A percentile compares a stretch with the other conserved stretches of the same genome.
Conservation (phyloP, 1,140 invertebrate genomes). For the Centruroides vittatus region DNA sequence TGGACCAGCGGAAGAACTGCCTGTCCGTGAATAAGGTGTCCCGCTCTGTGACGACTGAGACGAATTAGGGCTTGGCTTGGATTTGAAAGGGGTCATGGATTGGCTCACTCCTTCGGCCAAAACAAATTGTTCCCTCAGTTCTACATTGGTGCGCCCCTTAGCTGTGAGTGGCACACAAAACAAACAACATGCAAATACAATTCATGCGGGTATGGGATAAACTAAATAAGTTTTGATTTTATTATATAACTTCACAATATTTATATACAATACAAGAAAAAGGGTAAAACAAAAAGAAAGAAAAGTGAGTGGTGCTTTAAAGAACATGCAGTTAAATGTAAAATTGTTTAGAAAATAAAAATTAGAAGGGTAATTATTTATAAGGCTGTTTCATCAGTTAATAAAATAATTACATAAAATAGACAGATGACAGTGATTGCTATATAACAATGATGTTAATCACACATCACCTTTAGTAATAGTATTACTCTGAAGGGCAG, state of each 20-base stretch:
- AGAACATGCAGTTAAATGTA: too few relatives aligned
- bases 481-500: neutral
- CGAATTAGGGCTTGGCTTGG: constrained; percentile 17
- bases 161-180: constrained; percentile 39
- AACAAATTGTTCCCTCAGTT: constrained; percentile 96
- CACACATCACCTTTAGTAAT: constrained; percentile 3
- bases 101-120: constrained; percentile 93
- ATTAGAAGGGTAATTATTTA: neutral
- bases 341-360: too few relatives aligned
- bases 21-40: neutral
- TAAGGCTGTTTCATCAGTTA: neutral
- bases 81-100: constrained; percentile 85
- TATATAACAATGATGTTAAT: neutral
- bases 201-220: too few relatives aligned
- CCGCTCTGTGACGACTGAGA: constrained; percentile 13
- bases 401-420: neutral
- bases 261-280: too few relatives aligned
- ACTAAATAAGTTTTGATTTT: too few relatives aligned
- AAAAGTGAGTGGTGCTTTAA: too few relatives aligned
- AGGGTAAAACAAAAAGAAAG: too few relatives aligned
- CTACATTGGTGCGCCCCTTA: constrained; percentile 98
- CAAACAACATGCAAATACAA: constrained; percentile 2
- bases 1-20: constrained; percentile 13
- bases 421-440: neutral
- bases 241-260: too few relatives aligned